These are phyloP conservation scores for Ctena decussata DNA, from an alignment of 2,888 invertebrate species.

Conservation along the genomic window DNA sequence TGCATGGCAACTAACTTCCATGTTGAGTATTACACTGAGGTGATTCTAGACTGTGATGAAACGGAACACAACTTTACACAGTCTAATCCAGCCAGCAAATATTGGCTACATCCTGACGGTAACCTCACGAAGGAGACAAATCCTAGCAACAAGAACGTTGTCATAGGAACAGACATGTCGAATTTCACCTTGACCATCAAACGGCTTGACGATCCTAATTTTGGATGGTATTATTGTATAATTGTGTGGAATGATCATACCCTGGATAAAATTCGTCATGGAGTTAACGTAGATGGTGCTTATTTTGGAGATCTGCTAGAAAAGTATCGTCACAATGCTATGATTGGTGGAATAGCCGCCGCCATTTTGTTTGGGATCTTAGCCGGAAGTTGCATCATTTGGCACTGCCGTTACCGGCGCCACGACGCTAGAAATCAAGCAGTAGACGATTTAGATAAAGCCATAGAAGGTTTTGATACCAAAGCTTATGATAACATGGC, in stretches of 20 bases:
- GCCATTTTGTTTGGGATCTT: constrained; percentile 70
- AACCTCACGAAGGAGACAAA: constrained; percentile 17
- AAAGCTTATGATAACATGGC: constrained; percentile 31
- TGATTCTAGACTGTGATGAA: constrained; percentile 55
- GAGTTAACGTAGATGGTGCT: constrained; percentile 77
- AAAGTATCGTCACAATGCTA: constrained; percentile 74
- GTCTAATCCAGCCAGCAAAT: constrained; percentile 6
- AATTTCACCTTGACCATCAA: constrained; percentile 61
- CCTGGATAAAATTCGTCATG: constrained; percentile 63
- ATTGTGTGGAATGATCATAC: constrained; percentile 48
- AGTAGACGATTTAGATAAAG: constrained; percentile 50
- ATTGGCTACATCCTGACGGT: constrained; percentile 68
- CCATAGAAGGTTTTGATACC: constrained; percentile 42
- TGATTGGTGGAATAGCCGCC: constrained; percentile 79
- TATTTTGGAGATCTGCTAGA: constrained; percentile 72
- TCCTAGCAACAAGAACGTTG: background rate
- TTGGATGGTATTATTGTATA: constrained; percentile 75
- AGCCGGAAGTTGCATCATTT: constrained; percentile 69
- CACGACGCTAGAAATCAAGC: constrained; percentile 34
- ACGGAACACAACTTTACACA: constrained; percentile 24
- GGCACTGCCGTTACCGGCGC: constrained; percentile 71
- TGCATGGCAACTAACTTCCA: constrained; percentile 20
- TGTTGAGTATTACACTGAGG: constrained; percentile 55
- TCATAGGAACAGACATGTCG: constrained; percentile 1
- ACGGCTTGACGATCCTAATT: constrained; percentile 73